Percentiles rank a stretch among this genome's conserved stretches.
Conservation (phyloP, 2,113 vertebrate species). For the Oryzias woworae region DNA sequence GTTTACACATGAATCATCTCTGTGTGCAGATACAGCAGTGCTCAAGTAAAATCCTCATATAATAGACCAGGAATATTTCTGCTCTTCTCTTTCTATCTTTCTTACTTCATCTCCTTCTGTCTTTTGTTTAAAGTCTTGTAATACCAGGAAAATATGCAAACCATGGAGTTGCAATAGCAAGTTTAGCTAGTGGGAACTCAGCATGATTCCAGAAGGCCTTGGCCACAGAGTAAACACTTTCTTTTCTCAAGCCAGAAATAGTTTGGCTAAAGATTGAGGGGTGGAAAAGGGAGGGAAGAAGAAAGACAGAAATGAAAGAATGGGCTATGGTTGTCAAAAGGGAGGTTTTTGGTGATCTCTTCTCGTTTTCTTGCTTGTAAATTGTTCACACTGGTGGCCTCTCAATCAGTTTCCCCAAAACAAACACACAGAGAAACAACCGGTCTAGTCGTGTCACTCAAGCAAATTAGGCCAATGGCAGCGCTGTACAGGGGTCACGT, state of each 20-base stretch:
- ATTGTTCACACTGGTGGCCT: conserved; percentile 85
- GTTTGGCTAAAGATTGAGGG: conserved; percentile 70
- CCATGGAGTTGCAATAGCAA: conserved; percentile 76
- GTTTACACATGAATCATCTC: conserved; percentile 62
- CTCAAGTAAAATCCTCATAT: conserved; percentile 56
- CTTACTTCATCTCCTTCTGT: conserved; percentile 44
- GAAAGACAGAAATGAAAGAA: conserved; percentile 38
- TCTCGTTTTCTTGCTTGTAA: conserved; percentile 77
- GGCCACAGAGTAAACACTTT: conserved; percentile 81
- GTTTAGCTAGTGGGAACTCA: conserved; percentile 78
- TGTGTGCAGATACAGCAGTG: conserved; percentile 19
- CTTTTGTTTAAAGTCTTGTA: conserved; percentile 72
- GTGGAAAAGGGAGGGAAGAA: conserved; percentile 17
- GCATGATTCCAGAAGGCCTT: conserved; percentile 74
- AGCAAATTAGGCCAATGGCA: conserved; percentile 85
- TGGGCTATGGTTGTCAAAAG: conserved; percentile 45
- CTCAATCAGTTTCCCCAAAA: conserved; percentile 32
- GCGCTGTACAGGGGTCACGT: conserved; percentile 74
- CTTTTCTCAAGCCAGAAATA: conserved; percentile 82
- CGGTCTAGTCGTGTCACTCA: conserved; percentile 63
- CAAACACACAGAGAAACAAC: conserved; percentile 13
- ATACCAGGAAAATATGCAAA: conserved; percentile 79
- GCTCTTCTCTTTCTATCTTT: conserved; percentile 30
- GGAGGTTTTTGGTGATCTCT: conserved; percentile 65
- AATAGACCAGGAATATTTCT: conserved; percentile 48